A percentile compares a stretch with the other conserved stretches of the same genome.
Conservation (phyloP, 2,888 invertebrate species). For the Frankliniella fusca region DNA sequence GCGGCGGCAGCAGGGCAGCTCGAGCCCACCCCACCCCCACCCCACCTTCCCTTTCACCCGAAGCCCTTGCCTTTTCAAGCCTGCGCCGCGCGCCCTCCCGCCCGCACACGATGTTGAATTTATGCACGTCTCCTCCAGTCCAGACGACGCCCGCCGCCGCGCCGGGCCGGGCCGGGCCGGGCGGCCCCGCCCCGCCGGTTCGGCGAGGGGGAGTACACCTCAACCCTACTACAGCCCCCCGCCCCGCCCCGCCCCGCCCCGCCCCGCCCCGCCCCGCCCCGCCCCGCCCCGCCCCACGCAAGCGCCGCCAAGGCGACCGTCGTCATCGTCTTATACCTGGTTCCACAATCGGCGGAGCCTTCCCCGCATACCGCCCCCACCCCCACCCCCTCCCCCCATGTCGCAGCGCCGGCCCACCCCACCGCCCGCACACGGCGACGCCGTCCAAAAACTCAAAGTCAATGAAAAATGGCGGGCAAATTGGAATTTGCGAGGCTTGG, state of each 20-base stretch:
- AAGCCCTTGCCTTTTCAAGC: background rate
- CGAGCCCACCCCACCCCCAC: background rate
- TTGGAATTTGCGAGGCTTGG: constrained; percentile 21
- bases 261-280: background rate
- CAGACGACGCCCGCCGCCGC: background rate
- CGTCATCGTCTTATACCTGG: too few relatives aligned
- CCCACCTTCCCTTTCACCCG: background rate
- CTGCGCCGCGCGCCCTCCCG: background rate
- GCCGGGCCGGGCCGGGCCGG: too few relatives aligned
- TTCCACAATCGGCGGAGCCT: background rate
- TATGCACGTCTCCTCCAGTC: constrained; percentile 2
- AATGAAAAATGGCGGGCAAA: constrained; percentile 23
- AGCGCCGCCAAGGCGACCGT: background rate
- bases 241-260: background rate
- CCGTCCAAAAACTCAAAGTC: constrained; percentile 15
- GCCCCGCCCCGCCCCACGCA: background rate
- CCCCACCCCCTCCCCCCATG: background rate
- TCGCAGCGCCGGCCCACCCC: background rate
- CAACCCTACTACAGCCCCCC: background rate
- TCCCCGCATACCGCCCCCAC: background rate
- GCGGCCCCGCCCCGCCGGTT: background rate
- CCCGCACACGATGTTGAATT: background rate
- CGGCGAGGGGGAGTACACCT: background rate
- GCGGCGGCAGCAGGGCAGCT: background rate
- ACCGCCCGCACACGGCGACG: background rate